Evolutionary conservation across 2,888 invertebrate species (phyloP).

Genomic region (Tipula lateralis): DNA sequence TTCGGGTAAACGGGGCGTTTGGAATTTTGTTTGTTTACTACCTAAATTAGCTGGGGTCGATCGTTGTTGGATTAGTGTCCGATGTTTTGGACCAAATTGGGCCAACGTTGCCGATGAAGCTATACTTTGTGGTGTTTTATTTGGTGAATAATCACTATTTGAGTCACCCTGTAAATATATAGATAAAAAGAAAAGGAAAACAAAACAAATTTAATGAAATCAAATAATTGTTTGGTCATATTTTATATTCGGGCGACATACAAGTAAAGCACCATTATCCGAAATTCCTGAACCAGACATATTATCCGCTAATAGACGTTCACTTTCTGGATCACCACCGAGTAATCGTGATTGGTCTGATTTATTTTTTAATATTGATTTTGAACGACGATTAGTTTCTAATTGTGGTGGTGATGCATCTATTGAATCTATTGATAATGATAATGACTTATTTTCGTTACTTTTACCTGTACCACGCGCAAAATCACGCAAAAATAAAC

Average conservation of each 20-base stretch:
- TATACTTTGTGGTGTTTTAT: constrained; percentile 50
- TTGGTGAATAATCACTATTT: constrained; percentile 62
- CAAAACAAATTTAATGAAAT: too few relatives aligned
- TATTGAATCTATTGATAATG: constrained; percentile 64
- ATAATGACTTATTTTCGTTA: constrained; percentile 57
- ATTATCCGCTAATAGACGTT: constrained; percentile 65
- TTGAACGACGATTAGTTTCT: constrained; percentile 63
- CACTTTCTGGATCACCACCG: constrained; percentile 66
- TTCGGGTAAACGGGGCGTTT: constrained; percentile 49
- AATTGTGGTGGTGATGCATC: constrained; percentile 62
- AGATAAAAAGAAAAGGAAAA: not conserved
- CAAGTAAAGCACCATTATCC: constrained; percentile 52
- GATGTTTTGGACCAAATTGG: constrained; percentile 43
- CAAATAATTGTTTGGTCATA: not conserved
- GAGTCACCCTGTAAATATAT: constrained; percentile 55
- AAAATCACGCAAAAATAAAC: constrained; percentile 31
- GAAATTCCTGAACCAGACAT: constrained; percentile 56
- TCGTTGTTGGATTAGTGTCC: constrained; percentile 48
- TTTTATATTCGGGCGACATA: constrained; percentile 33
- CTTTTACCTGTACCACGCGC: constrained; percentile 44
- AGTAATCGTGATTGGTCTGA: constrained; percentile 57
- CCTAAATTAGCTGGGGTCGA: constrained; percentile 48
- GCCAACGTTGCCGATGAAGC: constrained; percentile 45
- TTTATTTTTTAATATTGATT: constrained; percentile 70
- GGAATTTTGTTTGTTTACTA: constrained; percentile 48